Evolutionary conservation across 2,113 vertebrate species (phyloP), one percentile per base, ranked within the genome.

Genomic region (Motacilla tschutschensis): DNA sequence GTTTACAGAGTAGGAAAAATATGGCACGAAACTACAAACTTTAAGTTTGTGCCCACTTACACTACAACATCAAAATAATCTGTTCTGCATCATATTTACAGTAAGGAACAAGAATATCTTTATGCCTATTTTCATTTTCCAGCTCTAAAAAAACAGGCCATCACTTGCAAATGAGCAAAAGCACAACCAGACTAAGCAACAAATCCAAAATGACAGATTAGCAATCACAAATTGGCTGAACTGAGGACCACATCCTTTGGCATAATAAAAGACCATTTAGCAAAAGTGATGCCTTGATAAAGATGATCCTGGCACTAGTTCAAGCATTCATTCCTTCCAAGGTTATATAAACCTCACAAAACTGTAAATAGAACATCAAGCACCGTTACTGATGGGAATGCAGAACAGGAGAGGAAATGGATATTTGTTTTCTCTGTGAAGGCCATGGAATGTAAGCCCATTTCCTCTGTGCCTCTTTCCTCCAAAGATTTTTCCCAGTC

Each of bases 391-490:
- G 84, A 89, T 94, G 81, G 83, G 94, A 95, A 94, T 86, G 86
- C 67, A 89, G 84, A 91, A 89, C 69, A 88, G 84, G 85, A 95
- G 92, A 88, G 93, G 95, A 96, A 96, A 93, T 88, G 71, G 77
- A 33, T 94, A 93, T 96, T 96, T 96, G 92, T 95, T 91, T 94
- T 95, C 94, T 93, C 93, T 92, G 82, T 55, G n/a, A 87, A 95
- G 76, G 79, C 95, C 60, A 38, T 89, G 91, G 95, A 95, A 95
- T 95, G 92, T 74, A 84, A 92, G 48, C 79, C 94, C 89, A 89
- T 95, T 96, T 96, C 95, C 96, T 96, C 88, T 81, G 67, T 65
- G 82, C 85, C 80, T 82, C 83, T 70, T 46, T 79, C 81, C 64
- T 83, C 73, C 55, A 51, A 69, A 59, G 35, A 63, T 29, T 83